Evolutionary conservation across 2,888 invertebrate species (phyloP), one percentile per base, ranked within the genome.

Genomic region (Cephus nigrinus): DNA sequence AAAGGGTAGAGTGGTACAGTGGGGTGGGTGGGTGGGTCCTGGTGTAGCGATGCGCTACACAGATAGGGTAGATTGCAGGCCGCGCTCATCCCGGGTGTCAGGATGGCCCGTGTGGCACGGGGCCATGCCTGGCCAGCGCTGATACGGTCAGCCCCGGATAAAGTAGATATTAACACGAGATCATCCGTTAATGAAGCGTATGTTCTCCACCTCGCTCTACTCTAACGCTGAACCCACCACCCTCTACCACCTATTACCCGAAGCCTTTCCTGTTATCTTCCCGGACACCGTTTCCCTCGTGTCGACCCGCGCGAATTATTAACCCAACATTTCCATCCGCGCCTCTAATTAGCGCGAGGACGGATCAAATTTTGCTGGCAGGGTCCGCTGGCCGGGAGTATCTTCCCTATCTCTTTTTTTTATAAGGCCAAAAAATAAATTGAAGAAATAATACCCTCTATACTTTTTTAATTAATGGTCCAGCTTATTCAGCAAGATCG

Each of bases 151-250:
- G 89, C 89, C 86, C 87, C 89, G 85, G 91, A 91, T 91, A 91
- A 91, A 91, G 91, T 91, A 91, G 91, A 91, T 91, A 91, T 91
- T 91, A 91, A 91, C 91, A 91, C 89, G 91, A 91, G 91, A 91
- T 91, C 90, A 91, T 91, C 91, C 91, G 91, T 91, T 91, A 91
- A 91, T 91, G 91, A 91, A 91, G 91, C 91, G 91, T 91, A 91
- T 91, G 91, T 91, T 91, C 89, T 82, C 80, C 84, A 84, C 84
- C 81, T 85, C 84, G 82, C 83, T 81, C 84, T 36, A 35, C 30
- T 74, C 73, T 73, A 33, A 31, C 71, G 71, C 71, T 12, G 12
- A 71, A 55, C 23, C 55, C 9, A 23, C 55, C 55, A 23, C 55
- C 79, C 78, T 84, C 86, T 86, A 86, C 87, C 88, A 85, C 88